These are phyloP conservation scores for Phortica variegata DNA, from an alignment of 1,140 invertebrate genomes.

Conservation along the genomic window DNA sequence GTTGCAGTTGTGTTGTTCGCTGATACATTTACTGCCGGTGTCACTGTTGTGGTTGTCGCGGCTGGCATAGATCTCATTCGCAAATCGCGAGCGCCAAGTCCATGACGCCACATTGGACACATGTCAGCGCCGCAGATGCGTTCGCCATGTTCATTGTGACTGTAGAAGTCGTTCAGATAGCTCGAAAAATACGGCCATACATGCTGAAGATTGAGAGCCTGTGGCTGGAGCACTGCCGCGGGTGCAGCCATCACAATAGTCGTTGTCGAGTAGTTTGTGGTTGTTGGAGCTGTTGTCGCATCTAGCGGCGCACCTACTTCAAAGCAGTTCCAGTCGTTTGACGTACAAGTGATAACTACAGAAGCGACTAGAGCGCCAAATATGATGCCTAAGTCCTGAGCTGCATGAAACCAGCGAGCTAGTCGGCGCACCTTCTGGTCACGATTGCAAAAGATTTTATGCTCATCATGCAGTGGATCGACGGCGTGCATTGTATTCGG, in stretches of 20 bases:
- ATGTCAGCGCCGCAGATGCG: slow-evolving; percentile 61
- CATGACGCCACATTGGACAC: slow-evolving; percentile 55
- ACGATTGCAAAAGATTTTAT: slow-evolving; percentile 56
- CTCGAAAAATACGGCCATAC: slow-evolving; percentile 9
- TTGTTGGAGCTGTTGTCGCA: not conserved
- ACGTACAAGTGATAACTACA: slow-evolving; percentile 58
- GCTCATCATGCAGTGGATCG: slow-evolving; percentile 50
- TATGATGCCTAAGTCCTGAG: slow-evolving; percentile 62
- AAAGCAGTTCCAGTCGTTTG: slow-evolving; percentile 40
- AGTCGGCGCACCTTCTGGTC: slow-evolving; percentile 53
- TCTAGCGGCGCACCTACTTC: slow-evolving; percentile 8
- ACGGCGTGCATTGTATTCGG: slow-evolving; percentile 55
- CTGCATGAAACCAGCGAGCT: slow-evolving; percentile 56
- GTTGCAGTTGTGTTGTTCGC: not conserved
- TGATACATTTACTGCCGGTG: slow-evolving; percentile 7
- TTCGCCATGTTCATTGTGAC: slow-evolving; percentile 57
- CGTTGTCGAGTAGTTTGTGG: not conserved
- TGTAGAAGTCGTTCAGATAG: slow-evolving; percentile 56
- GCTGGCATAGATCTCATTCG: not conserved
- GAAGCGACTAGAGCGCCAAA: slow-evolving; percentile 60
- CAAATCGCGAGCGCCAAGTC: slow-evolving; percentile 4
- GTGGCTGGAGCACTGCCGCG: not conserved
- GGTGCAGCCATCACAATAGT: not conserved
- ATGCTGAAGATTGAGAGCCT: not conserved
- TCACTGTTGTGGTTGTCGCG: slow-evolving; percentile 1